Percentiles rank a stretch among this genome's conserved stretches.
Evolutionary conservation across 2,888 invertebrate genomes (phyloP).

Genomic region (Microplitis manilae): DNA sequence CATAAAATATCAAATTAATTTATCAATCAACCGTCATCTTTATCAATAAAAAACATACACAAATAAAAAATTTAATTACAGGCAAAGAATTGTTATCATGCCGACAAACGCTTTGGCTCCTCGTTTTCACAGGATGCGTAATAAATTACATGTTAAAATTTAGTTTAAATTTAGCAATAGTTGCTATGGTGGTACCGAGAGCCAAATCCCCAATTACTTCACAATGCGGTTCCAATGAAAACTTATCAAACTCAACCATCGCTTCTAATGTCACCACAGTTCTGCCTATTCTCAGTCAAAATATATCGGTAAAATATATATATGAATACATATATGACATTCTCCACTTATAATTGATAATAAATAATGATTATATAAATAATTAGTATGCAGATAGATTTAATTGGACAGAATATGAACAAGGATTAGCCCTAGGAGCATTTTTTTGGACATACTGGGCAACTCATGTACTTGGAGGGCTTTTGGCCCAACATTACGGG

Average conservation of each 20-base stretch:
- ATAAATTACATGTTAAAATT: slow-evolving; percentile 79
- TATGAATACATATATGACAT: not conserved
- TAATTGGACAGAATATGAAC: slow-evolving; percentile 77
- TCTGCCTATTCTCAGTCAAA: not conserved
- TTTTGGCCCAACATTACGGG: slow-evolving; percentile 78
- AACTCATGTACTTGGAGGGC: slow-evolving; percentile 80
- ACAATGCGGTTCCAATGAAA: slow-evolving; percentile 36
- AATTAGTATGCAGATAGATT: slow-evolving; percentile 63
- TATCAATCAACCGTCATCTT: not conserved
- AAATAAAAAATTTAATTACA: slow-evolving; percentile 10
- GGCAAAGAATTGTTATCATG: slow-evolving; percentile 56
- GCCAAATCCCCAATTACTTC: slow-evolving; percentile 38
- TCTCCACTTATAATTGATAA: not conserved
- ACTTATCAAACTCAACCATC: not conserved
- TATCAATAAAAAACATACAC: not conserved
- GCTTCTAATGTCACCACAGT: not conserved
- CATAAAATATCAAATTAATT: not conserved
- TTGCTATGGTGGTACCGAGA: slow-evolving; percentile 74
- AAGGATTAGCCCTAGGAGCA: slow-evolving; percentile 77
- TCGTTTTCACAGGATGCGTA: slow-evolving; percentile 77
- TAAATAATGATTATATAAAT: not conserved
- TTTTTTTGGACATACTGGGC: slow-evolving; percentile 82
- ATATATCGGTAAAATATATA: not conserved
- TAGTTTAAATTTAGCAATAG: slow-evolving; percentile 78
- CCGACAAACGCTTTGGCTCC: slow-evolving; percentile 74